These are phyloP conservation scores for Venusia cambrica DNA, from an alignment of 2,888 invertebrate genomes.

Conservation along the genomic window DNA sequence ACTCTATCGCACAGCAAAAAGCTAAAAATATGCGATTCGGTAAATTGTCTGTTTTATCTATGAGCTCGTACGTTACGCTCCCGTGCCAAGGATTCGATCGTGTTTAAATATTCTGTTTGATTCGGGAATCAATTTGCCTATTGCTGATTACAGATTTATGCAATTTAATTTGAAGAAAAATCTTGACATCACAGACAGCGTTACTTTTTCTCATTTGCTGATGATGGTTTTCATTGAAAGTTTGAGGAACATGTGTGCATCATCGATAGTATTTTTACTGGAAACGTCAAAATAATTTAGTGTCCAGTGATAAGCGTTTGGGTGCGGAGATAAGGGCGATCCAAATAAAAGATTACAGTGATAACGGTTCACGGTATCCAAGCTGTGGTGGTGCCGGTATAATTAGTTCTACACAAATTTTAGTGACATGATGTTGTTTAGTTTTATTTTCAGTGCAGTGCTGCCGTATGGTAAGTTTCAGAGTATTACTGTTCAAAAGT, in stretches of 20 bases:
- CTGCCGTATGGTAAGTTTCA: constrained; percentile 51
- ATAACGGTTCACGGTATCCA: constrained; percentile 45
- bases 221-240: too few relatives aligned
- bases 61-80: constrained; percentile 10
- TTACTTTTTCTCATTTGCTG: too few relatives aligned
- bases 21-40: constrained; percentile 6
- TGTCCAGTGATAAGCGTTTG: constrained; percentile 54
- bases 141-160: too few relatives aligned
- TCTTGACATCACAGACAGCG: too few relatives aligned
- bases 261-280: constrained; percentile 38
- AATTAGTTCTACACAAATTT: constrained; percentile 27
- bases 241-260: too few relatives aligned
- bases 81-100: constrained; percentile 37
- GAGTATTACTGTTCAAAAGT: constrained; percentile 10
- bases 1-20: too few relatives aligned
- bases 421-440: constrained; percentile 50
- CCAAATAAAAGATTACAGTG: constrained; percentile 55
- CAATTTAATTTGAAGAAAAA: too few relatives aligned
- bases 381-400: constrained; percentile 36
- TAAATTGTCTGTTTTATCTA: constrained; percentile 6
- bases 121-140: too few relatives aligned
- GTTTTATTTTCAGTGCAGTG: constrained; percentile 45
- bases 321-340: constrained; percentile 55
- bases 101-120: too few relatives aligned
- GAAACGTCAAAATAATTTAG: constrained; percentile 61